Evolutionary conservation across 2,113 vertebrate genomes (phyloP).

Genomic region (Helogale parvula): DNA sequence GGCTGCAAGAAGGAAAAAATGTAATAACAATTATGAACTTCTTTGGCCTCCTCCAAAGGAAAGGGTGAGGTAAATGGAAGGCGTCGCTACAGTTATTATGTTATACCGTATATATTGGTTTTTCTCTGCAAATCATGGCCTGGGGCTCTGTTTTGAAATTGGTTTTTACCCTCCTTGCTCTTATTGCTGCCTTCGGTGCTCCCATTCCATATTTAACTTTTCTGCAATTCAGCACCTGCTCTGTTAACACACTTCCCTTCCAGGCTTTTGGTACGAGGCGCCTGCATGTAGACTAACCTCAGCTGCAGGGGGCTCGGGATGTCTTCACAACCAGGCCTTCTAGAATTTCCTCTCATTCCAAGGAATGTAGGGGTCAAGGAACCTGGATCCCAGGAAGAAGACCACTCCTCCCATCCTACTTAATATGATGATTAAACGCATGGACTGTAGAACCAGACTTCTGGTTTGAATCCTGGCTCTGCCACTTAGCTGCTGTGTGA

Average conservation of each 20-base stretch:
- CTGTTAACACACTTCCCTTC: constrained; percentile 8
- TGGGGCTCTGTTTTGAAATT: constrained; percentile 72
- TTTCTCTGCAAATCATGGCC: constrained; percentile 70
- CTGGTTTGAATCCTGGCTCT: neutral
- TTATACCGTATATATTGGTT: constrained; percentile 65
- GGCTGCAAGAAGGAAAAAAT: neutral
- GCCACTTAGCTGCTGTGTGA: neutral
- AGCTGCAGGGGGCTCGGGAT: neutral
- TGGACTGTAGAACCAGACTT: neutral
- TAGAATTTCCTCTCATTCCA: neutral
- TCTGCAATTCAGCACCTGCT: constrained; percentile 72
- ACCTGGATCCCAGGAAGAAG: neutral
- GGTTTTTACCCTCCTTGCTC: constrained; percentile 68
- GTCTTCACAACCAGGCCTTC: neutral
- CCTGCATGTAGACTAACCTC: constrained; percentile 1
- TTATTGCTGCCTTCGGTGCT: constrained; percentile 43
- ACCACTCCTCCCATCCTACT: neutral
- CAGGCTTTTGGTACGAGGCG: neutral
- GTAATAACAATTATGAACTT: constrained; percentile 45
- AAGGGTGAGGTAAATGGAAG: constrained; percentile 60
- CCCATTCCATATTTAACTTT: constrained; percentile 71
- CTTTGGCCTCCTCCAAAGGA: constrained; percentile 53
- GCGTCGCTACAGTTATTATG: constrained; percentile 61
- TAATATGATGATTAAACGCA: neutral
- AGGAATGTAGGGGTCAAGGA: neutral